These are phyloP conservation scores for Ciconia nigra DNA, from an alignment of 2,797 vertebrate genomes.

Conservation along the genomic window DNA sequence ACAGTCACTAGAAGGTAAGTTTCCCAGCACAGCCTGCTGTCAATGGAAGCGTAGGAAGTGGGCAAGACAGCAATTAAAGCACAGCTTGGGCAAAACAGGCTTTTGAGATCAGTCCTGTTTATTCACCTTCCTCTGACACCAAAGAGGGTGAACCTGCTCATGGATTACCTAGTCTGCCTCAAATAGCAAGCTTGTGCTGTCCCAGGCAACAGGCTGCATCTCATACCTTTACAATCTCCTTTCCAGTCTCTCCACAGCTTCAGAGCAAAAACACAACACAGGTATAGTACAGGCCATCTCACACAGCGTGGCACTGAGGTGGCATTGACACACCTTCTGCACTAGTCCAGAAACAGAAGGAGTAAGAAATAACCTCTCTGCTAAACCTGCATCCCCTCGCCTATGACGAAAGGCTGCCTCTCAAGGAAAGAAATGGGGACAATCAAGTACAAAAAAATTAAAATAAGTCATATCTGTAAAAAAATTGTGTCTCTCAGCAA, in stretches of 20 bases:
- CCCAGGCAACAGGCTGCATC: neutral
- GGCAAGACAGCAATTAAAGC: neutral
- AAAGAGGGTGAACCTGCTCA: neutral
- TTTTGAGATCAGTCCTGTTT: neutral
- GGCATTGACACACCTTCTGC: neutral
- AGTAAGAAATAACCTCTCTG: neutral
- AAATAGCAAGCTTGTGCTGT: neutral
- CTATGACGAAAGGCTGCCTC: neutral
- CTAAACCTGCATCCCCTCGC: neutral
- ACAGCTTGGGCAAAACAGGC: neutral
- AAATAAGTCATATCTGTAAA: neutral
- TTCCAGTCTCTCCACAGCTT: neutral
- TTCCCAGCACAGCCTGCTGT: neutral
- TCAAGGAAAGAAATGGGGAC: neutral
- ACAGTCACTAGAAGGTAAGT: neutral
- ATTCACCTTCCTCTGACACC: neutral
- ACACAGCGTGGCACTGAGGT: neutral
- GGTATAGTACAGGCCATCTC: neutral
- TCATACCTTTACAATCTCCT: neutral
- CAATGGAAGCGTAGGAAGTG: rapidly evolving
- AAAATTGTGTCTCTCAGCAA: neutral
- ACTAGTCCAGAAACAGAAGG: neutral
- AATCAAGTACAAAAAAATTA: neutral
- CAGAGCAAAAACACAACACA: neutral
- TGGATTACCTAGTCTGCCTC: neutral